Evolutionary conservation across 2,113 vertebrate genomes (phyloP).

Genomic region (Alligator sinensis): DNA sequence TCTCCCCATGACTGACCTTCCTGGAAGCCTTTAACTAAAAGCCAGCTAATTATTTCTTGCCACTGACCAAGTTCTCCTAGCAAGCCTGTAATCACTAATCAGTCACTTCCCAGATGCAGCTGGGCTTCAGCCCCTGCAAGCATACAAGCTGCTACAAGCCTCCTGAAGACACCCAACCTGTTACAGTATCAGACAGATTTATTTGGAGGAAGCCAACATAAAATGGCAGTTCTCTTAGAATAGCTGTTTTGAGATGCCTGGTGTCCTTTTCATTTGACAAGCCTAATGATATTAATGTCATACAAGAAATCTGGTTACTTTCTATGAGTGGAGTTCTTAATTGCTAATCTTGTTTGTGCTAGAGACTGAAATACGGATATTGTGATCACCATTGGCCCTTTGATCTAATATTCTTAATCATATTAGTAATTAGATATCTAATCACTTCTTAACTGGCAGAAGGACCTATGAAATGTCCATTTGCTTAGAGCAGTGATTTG

Average conservation of each 20-base stretch:
- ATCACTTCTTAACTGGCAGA: constrained; percentile 46
- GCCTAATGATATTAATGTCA: constrained; percentile 5
- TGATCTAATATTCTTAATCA: constrained; percentile 69
- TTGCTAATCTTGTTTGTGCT: constrained; percentile 71
- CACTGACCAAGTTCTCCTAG: too few relatives aligned
- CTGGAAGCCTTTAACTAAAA: too few relatives aligned
- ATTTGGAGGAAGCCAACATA: constrained; percentile 6
- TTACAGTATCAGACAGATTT: background rate
- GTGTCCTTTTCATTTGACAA: background rate
- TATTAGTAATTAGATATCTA: constrained; percentile 59
- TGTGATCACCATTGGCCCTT: constrained; percentile 35
- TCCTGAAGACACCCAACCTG: too few relatives aligned
- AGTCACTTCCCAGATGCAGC: too few relatives aligned
- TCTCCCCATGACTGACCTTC: too few relatives aligned
- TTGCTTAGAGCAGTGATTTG: constrained; percentile 12
- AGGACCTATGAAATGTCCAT: constrained; percentile 32
- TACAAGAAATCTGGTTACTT: constrained; percentile 61
- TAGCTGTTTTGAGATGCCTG: constrained; percentile 36
- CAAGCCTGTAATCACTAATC: too few relatives aligned
- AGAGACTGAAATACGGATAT: constrained; percentile 64
- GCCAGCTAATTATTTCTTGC: too few relatives aligned
- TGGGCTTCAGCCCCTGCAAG: too few relatives aligned
- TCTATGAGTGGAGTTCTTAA: constrained; percentile 47
- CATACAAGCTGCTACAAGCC: too few relatives aligned
- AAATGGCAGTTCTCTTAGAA: constrained; percentile 17